Evolutionary conservation across 2,797 vertebrate genomes (phyloP).

Genomic region (Poeciliopsis gracilis): DNA sequence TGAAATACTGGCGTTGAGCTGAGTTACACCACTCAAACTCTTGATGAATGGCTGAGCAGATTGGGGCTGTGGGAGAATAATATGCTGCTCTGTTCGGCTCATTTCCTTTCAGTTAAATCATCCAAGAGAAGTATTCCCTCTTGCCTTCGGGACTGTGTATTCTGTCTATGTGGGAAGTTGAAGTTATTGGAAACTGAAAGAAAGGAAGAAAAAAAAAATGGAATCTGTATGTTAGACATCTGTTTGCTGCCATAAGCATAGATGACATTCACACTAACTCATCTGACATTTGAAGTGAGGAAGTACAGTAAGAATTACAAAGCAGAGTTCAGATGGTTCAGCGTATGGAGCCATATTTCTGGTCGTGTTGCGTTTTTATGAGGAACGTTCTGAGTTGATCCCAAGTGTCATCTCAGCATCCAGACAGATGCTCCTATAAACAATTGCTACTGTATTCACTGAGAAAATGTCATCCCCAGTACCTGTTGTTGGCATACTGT

Average conservation of each 20-base stretch:
- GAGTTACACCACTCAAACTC: slow-evolving; percentile 26
- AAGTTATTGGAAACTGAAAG: slow-evolving; percentile 14
- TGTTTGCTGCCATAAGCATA: background rate
- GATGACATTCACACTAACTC: background rate
- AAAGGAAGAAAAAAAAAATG: background rate
- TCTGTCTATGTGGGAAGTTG: slow-evolving; percentile 34
- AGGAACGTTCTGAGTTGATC: background rate
- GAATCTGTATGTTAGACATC: background rate
- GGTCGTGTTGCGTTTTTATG: background rate
- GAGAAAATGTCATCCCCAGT: background rate
- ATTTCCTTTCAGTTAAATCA: slow-evolving; percentile 65
- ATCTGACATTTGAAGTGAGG: background rate
- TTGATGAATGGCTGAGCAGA: slow-evolving; percentile 58
- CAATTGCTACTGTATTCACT: background rate
- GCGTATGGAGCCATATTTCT: background rate
- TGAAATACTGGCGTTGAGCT: slow-evolving; percentile 38
- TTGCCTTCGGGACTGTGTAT: slow-evolving; percentile 25
- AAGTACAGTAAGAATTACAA: background rate
- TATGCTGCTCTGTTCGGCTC: slow-evolving; percentile 48
- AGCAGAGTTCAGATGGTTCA: background rate
- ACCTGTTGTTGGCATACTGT: background rate
- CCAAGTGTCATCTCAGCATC: background rate
- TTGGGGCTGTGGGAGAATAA: slow-evolving; percentile 54
- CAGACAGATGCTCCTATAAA: background rate
- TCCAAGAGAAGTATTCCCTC: slow-evolving; percentile 35